Conservation (phyloP, 1,140 invertebrate genomes). For the Oryctes rhinoceros region DNA sequence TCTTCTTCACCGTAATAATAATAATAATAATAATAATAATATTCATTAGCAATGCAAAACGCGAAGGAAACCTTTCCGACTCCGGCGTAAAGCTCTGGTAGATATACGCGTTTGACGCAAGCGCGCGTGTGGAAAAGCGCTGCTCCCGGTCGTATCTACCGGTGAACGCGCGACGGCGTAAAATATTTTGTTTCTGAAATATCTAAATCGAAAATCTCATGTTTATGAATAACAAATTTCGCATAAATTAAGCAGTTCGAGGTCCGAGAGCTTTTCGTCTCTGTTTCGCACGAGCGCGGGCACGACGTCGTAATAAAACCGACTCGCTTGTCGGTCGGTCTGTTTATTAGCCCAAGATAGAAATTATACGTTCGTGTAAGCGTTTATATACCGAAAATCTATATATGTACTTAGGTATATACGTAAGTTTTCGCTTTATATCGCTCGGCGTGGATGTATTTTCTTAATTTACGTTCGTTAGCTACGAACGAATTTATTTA, state of each 20-base stretch:
- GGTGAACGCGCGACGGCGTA: background rate
- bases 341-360: constrained; percentile 7
- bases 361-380: background rate
- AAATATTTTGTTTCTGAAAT: constrained; percentile 34
- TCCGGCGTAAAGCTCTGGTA: no score
- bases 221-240: constrained; percentile 37
- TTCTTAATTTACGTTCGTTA: constrained; percentile 1
- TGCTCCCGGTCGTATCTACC: background rate
- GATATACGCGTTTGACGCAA: background rate
- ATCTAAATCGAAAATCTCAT: constrained; percentile 35
- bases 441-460: background rate
- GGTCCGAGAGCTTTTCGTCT: background rate
- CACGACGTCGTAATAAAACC: background rate
- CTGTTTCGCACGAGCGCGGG: background rate
- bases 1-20: no score
- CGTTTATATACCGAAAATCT: no score
- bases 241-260: constrained; percentile 10
- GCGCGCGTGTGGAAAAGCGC: background rate
- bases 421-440: background rate
- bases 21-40: constrained; percentile 8
- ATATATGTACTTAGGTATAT: background rate
- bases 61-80: background rate
- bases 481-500: background rate
- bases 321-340: background rate
- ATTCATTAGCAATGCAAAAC: constrained; percentile 35